Conservation (phyloP, 1,140 invertebrate genomes). For the Achroia grisella region DNA sequence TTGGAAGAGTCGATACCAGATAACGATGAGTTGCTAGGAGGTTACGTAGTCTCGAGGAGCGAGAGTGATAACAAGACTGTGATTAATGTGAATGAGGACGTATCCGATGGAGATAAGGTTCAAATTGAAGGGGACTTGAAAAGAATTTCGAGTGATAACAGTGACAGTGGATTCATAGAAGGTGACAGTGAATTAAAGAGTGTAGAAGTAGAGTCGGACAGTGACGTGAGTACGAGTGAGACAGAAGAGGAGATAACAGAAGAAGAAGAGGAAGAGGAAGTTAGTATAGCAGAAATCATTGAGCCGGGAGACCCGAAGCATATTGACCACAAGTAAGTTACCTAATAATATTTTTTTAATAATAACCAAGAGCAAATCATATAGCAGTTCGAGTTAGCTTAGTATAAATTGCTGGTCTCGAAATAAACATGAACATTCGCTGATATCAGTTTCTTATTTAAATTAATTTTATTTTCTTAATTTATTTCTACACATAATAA, state of each 20-base stretch:
- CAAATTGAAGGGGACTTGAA: slow-evolving; percentile 23
- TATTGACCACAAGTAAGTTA: slow-evolving; percentile 19
- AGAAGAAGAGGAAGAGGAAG: slow-evolving; percentile 17
- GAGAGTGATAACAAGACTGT: slow-evolving; percentile 44
- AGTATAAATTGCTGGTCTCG: too few species aligned
- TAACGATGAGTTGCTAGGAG: slow-evolving; percentile 44
- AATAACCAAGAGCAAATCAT: too few species aligned
- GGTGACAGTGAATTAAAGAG: slow-evolving; percentile 43
- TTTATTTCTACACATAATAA: too few species aligned
- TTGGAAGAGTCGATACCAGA: slow-evolving; percentile 45
- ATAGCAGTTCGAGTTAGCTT: too few species aligned
- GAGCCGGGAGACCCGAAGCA: slow-evolving; percentile 2
- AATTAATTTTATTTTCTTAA: too few species aligned
- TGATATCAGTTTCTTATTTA: too few species aligned
- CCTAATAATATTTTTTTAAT: too few species aligned
- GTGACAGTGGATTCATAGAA: slow-evolving; percentile 67
- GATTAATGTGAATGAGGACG: slow-evolving; percentile 37
- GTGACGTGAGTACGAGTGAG: slow-evolving; percentile 37
- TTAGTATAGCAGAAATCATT: slow-evolving; percentile 1
- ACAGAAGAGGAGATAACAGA: slow-evolving; percentile 30
- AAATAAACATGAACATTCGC: too few species aligned
- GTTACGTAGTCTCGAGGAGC: slow-evolving; percentile 34
- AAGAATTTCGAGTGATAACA: slow-evolving; percentile 58
- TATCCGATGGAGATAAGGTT: slow-evolving; percentile 30
- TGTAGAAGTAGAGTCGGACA: slow-evolving; percentile 20